phyloP scores from a whole-genome alignment of 2,797 vertebrate species.

The Sebastes vulpes region DNA sequence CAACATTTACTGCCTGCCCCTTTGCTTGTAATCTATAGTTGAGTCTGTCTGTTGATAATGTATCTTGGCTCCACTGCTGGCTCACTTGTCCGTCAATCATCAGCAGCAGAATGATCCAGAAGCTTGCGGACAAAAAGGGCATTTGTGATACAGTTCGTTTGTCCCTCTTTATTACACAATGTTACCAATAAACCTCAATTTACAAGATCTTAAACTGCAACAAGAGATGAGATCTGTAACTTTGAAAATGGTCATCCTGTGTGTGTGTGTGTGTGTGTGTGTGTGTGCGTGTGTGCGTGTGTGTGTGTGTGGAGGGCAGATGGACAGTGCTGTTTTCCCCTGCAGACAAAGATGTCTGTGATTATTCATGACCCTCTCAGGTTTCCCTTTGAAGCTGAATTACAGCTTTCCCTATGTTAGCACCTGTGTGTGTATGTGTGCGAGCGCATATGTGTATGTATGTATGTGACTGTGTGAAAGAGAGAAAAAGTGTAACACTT shows the following conservation, averaged over 20 bases:
- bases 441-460: not conserved
- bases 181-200: not conserved
- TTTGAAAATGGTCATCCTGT: not conserved
- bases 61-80: not conserved
- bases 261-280: not conserved
- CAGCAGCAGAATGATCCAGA: not conserved
- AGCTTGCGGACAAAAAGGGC: not conserved
- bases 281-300: conserved; percentile 24
- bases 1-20: not conserved
- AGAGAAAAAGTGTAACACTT: not conserved
- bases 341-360: conserved; percentile 86
- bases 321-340: conserved; percentile 85
- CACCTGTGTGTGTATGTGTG: conserved; percentile 38
- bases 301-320: conserved; percentile 71
- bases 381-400: conserved; percentile 90
- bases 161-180: not conserved
- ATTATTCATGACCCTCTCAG: conserved; percentile 89
- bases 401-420: conserved; percentile 86
- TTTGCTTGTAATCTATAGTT: not conserved
- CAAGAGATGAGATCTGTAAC: not conserved
- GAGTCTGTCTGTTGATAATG: not conserved
- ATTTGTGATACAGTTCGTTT: not conserved
- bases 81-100: not conserved
- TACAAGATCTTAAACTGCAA: not conserved
- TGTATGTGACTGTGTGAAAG: conserved; percentile 10